Base-by-base conservation (phyloP, 2,888 invertebrate genomes). In the Coelopa pilipes region DNA sequence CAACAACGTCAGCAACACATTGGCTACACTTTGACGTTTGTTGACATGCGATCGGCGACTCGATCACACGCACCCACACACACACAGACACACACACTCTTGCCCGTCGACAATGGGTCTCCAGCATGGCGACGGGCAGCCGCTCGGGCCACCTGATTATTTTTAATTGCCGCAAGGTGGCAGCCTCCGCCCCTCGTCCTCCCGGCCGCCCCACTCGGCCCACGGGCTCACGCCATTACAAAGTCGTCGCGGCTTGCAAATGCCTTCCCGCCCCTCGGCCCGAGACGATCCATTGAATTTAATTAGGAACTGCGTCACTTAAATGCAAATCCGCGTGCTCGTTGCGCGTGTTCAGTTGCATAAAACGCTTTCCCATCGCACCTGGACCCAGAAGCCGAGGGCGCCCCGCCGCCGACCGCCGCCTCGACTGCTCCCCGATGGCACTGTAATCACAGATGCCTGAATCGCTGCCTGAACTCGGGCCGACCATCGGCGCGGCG, bases 271-370 rank as follows among this genome's bases (percentile, higher is more conserved):
- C 34, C 34, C 7, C 34, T 7, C 34, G 7, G 4, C 34, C 12
- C 66, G 17, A 13, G 66, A 21, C 50, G 10, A 11, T 24, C 74
- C 74, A 74, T 74, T 78, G 72, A 73, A 78, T 78, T 77, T 78
- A 79, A 80, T 80, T 76, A 78, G 78, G 75, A 77, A 77, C 78
- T 79, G 79, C 78, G 77, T 80, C 79, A 79, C 75, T 75, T 80
- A 72, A 78, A 80, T 78, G 76, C 72, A 78, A 78, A 78, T 78
- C 50, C 49, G 60, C 59, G 10, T 59, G 49, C 47, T 19, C 46
- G 46, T 55, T 55, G 69, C 50, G 68, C 68, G 68, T 71, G 70
- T 66, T 45, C 59, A 70, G 65, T 70, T 65, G 63, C 50, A 71
- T 55, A 53, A 71, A 71, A 65, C 15, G 63, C 65, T 66, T 74